phyloP scores from a whole-genome alignment of 2,797 vertebrate species.

The Numenius phaeopus region DNA sequence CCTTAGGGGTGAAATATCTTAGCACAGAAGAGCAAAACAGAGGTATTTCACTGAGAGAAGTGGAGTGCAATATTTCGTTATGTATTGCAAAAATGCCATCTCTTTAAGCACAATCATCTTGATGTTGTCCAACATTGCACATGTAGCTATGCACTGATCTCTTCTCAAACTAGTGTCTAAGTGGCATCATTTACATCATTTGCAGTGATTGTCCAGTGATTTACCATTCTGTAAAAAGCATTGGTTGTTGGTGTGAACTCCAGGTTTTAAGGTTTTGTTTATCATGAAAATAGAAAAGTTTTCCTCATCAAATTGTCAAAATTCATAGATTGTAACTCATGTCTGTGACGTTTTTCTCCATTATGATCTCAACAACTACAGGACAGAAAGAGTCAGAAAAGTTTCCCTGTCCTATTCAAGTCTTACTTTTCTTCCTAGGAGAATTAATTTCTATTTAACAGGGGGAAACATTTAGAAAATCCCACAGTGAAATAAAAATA shows the following conservation, averaged over 20 bases:
- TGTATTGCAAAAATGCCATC: background rate
- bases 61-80: background rate
- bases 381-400: background rate
- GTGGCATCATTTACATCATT: background rate
- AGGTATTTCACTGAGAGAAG: background rate
- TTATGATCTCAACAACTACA: background rate
- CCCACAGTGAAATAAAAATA: conserved; percentile 17
- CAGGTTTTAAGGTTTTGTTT: background rate
- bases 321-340: background rate
- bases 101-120: background rate
- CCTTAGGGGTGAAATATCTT: background rate
- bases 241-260: background rate
- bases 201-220: background rate
- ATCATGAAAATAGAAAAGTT: background rate
- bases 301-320: background rate
- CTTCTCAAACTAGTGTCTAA: background rate
- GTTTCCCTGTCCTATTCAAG: background rate
- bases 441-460: conserved; percentile 5
- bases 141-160: too few species aligned
- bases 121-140: background rate
- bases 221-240: background rate
- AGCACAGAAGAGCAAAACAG: background rate
- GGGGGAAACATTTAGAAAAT: conserved; percentile 29
- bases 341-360: background rate
- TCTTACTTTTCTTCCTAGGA: background rate